Conservation (phyloP, 2,113 vertebrate species). For the Dolichallabes microphthalmus region DNA sequence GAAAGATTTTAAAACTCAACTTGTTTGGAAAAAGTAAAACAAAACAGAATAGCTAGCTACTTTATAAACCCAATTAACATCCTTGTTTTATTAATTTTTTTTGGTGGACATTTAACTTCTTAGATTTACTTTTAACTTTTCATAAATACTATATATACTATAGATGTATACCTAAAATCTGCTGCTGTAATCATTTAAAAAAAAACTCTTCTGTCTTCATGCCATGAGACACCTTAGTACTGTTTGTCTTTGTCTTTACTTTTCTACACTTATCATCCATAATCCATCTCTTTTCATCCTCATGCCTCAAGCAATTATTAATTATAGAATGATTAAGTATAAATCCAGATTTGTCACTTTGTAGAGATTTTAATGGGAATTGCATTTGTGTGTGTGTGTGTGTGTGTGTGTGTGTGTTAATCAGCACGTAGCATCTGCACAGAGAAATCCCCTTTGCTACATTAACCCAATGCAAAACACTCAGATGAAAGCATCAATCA, state of each 20-base stretch:
- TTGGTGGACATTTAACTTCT: not conserved
- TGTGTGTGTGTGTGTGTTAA: too few species aligned
- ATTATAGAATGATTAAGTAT: not conserved
- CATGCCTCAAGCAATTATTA: not conserved
- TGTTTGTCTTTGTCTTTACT: not conserved
- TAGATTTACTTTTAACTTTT: not conserved
- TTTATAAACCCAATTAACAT: not conserved
- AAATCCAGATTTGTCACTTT: not conserved
- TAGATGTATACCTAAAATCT: not conserved
- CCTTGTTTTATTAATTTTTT: too few species aligned
- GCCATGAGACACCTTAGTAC: not conserved
- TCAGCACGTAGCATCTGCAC: not conserved
- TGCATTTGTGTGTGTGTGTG: too few species aligned
- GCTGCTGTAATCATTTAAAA: constrained; percentile 1
- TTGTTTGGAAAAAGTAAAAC: not conserved
- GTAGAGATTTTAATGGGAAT: not conserved
- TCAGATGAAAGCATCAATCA: not conserved
- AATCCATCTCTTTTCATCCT: not conserved
- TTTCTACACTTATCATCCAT: not conserved
- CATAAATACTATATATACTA: not conserved
- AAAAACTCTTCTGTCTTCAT: not conserved
- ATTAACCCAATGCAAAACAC: not conserved
- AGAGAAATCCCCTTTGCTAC: not conserved
- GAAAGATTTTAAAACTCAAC: not conserved
- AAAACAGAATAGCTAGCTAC: not conserved